phyloP scores from a whole-genome alignment of 2,888 invertebrate species.

The Ennomos erosarius region DNA sequence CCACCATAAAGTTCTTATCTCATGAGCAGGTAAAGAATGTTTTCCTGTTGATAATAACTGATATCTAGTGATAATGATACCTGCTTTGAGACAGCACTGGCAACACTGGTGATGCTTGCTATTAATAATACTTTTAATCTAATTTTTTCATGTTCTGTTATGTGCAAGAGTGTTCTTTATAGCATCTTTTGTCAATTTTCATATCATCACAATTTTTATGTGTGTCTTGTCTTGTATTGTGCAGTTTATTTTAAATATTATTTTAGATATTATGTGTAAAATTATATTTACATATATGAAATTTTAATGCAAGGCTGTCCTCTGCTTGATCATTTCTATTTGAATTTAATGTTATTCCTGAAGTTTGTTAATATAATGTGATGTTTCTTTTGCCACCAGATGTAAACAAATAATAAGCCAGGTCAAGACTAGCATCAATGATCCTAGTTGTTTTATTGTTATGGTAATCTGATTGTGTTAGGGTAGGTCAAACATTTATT shows the following conservation, averaged over 20 bases:
- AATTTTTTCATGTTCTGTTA: slow-evolving; percentile 13
- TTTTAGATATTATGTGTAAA: slow-evolving; percentile 24
- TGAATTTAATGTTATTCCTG: slow-evolving; percentile 2
- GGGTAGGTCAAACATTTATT: neutral
- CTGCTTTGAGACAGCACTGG: slow-evolving; percentile 13
- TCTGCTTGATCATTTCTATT: slow-evolving; percentile 16
- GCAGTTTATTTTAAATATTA: slow-evolving; percentile 14
- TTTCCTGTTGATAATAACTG: slow-evolving; percentile 22
- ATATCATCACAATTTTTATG: slow-evolving; percentile 12
- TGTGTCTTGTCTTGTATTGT: slow-evolving; percentile 14
- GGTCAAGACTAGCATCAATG: slow-evolving; percentile 27
- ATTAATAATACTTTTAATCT: slow-evolving; percentile 3
- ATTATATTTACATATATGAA: slow-evolving; percentile 10
- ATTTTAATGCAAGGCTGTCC: slow-evolving; percentile 23
- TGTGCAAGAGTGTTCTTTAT: slow-evolving; percentile 21
- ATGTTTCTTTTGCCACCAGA: slow-evolving; percentile 34
- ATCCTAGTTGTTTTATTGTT: slow-evolving; percentile 6
- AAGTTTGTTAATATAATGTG: slow-evolving; percentile 8
- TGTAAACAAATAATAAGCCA: slow-evolving; percentile 30
- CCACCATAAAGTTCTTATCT: slow-evolving; percentile 21
- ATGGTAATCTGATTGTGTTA: slow-evolving; percentile 1
- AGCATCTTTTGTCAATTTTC: slow-evolving; percentile 25
- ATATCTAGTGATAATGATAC: slow-evolving; percentile 23
- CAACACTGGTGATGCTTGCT: slow-evolving; percentile 13
- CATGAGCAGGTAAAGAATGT: slow-evolving; percentile 7